phyloP scores from a whole-genome alignment of 2,797 vertebrate species.

The Enteromius fasciolatus region DNA sequence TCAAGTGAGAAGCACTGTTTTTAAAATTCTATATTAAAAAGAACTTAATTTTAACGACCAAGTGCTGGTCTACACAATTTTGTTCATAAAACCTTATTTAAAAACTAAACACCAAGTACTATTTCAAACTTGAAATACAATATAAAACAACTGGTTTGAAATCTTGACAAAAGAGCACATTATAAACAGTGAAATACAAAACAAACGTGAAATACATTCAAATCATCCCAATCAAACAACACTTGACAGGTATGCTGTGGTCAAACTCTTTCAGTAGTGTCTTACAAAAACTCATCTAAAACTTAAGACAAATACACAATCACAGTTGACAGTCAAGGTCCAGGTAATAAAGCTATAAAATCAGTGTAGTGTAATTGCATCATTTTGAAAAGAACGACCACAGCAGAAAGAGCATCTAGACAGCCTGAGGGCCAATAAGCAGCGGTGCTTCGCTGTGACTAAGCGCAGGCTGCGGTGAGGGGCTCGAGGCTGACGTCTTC shows the following conservation, averaged over 20 bases:
- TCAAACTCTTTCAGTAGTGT: constrained; percentile 26
- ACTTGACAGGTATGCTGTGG: not conserved
- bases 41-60: not conserved
- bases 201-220: constrained; percentile 30
- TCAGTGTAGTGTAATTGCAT: constrained; percentile 2
- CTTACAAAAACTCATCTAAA: not conserved
- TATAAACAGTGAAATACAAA: constrained; percentile 10
- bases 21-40: not conserved
- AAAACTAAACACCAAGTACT: constrained; percentile 5
- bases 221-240: not conserved
- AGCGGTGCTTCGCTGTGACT: constrained; percentile 10
- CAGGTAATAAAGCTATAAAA: not conserved
- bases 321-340: constrained; percentile 14
- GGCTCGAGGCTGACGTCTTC: constrained; percentile 81
- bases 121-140: not conserved
- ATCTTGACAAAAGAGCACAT: not conserved
- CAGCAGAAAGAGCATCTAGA: constrained; percentile 36
- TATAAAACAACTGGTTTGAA: constrained; percentile 22
- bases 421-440: constrained; percentile 45
- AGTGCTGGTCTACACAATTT: not conserved
- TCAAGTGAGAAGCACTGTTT: not conserved
- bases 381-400: not conserved
- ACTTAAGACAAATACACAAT: constrained; percentile 10
- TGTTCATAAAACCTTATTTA: constrained; percentile 16
- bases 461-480: constrained; percentile 55